These are phyloP conservation scores for Sorex fumeus DNA, from an alignment of 2,113 vertebrate species.

Conservation along the genomic window DNA sequence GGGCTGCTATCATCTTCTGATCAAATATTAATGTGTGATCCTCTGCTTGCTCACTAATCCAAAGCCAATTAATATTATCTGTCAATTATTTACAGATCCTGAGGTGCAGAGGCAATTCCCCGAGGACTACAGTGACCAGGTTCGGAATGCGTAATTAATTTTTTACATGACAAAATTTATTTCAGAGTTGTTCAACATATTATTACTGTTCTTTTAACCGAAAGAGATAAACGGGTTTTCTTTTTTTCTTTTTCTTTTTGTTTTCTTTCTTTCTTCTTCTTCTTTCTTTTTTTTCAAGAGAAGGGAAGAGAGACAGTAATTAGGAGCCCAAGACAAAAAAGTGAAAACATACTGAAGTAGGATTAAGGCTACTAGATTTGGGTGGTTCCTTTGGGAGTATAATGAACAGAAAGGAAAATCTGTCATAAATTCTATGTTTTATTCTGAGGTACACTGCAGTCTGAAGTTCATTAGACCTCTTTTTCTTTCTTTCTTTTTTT, in stretches of 20 bases:
- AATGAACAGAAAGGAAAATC: slow-evolving; percentile 81
- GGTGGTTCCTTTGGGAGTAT: slow-evolving; percentile 54
- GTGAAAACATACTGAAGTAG: slow-evolving; percentile 71
- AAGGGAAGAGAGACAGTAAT: slow-evolving; percentile 88
- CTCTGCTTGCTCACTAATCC: slow-evolving; percentile 99
- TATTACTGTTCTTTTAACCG: slow-evolving; percentile 91
- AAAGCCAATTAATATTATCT: slow-evolving; percentile 99
- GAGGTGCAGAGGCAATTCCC: slow-evolving; percentile 99
- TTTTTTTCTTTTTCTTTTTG: no score
- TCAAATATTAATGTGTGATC: slow-evolving; percentile 99
- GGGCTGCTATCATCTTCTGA: slow-evolving; percentile 99
- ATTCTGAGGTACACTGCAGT: slow-evolving; percentile 82
- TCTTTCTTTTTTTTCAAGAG: slow-evolving; percentile 39
- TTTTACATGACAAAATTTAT: slow-evolving; percentile 93
- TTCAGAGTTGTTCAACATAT: slow-evolving; percentile 92
- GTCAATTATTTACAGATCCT: slow-evolving; percentile 99
- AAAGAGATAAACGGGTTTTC: slow-evolving; percentile 90
- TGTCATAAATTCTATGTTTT: slow-evolving; percentile 83
- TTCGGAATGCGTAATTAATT: slow-evolving; percentile 99
- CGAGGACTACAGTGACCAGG: slow-evolving; percentile 98
- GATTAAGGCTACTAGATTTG: slow-evolving; percentile 82
- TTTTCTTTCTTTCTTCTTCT: slow-evolving; percentile 84
- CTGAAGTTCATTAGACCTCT: slow-evolving; percentile 83
- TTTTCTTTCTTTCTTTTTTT: slow-evolving; percentile 53
- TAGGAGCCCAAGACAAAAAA: slow-evolving; percentile 87